Percentiles rank a stretch among this genome's conserved stretches.
phyloP scores from a whole-genome alignment of 2,797 vertebrate species.

The Anisognathus igniventris region DNA sequence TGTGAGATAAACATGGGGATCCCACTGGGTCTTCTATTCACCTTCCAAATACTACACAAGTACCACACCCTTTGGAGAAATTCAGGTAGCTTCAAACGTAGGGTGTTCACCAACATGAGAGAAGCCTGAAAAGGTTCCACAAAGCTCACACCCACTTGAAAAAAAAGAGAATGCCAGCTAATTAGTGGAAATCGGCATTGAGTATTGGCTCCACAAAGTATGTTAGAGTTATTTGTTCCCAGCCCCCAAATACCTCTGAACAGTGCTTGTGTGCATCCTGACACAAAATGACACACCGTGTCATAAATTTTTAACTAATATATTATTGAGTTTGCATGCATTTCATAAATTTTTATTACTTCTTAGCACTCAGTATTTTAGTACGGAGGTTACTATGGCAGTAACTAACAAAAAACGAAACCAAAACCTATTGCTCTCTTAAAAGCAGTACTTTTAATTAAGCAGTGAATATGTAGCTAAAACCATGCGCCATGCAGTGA shows the following conservation, averaged over 20 bases:
- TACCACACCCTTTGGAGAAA: conserved; percentile 39
- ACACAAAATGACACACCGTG: not conserved
- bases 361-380: conserved; percentile 46
- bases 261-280: not conserved
- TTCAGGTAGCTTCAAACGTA: conserved; percentile 35
- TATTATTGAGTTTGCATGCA: not conserved
- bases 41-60: conserved; percentile 1
- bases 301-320: conserved; percentile 10
- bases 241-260: not conserved
- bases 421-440: conserved; percentile 54
- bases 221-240: not conserved
- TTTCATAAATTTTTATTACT: conserved; percentile 43
- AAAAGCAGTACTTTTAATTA: conserved; percentile 72
- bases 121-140: conserved; percentile 30
- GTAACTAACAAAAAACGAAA: not conserved
- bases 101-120: not conserved
- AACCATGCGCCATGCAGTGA: conserved; percentile 24
- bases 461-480: conserved; percentile 40
- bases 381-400: conserved; percentile 34
- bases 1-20: conserved; percentile 30
- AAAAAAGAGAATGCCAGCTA: conserved; percentile 54
- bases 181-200: conserved; percentile 64
- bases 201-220: not conserved
- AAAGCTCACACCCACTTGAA: conserved; percentile 58
- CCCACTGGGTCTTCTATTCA: conserved; percentile 15